Conservation (phyloP, 2,888 invertebrate species). For the Lepas anatifera region DNA sequence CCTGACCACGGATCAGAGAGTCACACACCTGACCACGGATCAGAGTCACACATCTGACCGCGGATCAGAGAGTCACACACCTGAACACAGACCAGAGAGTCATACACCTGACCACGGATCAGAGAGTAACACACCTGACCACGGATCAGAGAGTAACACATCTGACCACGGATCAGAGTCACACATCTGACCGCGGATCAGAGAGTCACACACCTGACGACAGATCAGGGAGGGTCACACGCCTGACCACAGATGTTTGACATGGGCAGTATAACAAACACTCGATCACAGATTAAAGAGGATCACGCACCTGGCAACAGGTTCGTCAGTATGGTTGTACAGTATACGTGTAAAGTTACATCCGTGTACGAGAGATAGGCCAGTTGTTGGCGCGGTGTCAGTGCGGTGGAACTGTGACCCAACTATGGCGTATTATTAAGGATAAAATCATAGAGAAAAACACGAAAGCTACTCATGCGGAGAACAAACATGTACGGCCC, state of each 20-base stretch:
- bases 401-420: too few species aligned
- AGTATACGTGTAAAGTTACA: too few species aligned
- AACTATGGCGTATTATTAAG: too few species aligned
- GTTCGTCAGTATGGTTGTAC: too few species aligned
- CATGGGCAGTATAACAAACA: constrained; percentile 36
- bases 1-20: constrained; percentile 64
- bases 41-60: constrained; percentile 29
- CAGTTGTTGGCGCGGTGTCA: too few species aligned
- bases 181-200: not conserved
- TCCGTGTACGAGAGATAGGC: too few species aligned
- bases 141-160: constrained; percentile 55
- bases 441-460: too few species aligned
- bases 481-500: too few species aligned
- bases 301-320: constrained; percentile 39
- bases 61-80: not conserved
- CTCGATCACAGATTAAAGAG: constrained; percentile 51
- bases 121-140: constrained; percentile 57
- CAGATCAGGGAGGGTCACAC: not conserved
- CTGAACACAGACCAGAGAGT: not conserved
- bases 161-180: not conserved
- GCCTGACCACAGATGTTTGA: constrained; percentile 18
- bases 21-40: constrained; percentile 49
- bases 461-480: too few species aligned
- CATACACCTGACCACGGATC: too few species aligned
- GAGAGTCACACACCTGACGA: not conserved